These are phyloP conservation scores for Myathropa florea DNA, from an alignment of 2,888 invertebrate species.

Conservation along the genomic window DNA sequence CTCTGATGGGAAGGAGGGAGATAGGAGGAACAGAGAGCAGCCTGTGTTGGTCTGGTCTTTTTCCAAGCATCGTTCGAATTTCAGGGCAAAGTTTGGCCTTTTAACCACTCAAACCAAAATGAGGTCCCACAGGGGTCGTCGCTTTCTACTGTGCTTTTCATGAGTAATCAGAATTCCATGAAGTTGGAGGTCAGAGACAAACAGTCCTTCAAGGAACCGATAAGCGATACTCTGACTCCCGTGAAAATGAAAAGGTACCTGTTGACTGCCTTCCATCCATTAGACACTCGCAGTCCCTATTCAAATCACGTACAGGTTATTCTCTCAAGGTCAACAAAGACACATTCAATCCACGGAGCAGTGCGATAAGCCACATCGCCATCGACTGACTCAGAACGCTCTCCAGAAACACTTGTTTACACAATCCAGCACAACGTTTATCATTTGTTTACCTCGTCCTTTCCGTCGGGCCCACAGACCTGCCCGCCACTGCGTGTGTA, in stretches of 20 bases:
- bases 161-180: no score
- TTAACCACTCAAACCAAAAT: neutral
- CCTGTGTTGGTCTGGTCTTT: neutral
- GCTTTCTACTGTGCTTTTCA: neutral
- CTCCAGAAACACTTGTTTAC: constrained; percentile 59
- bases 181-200: neutral
- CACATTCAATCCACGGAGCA: neutral
- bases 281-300: constrained; percentile 4
- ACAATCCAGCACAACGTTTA: constrained; percentile 1
- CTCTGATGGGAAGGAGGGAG: no score
- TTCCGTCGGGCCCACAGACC: neutral
- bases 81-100: neutral
- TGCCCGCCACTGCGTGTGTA: neutral
- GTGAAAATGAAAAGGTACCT: neutral
- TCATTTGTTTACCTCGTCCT: constrained; percentile 51
- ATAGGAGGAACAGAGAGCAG: neutral
- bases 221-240: neutral
- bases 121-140: neutral
- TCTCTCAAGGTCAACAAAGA: constrained; percentile 62
- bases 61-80: neutral
- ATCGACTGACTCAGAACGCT: neutral
- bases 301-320: constrained; percentile 57
- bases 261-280: neutral
- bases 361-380: constrained; percentile 4
- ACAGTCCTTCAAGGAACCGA: constrained; percentile 8